phyloP scores from a whole-genome alignment of 2,113 vertebrate genomes.

The Empidonax alnorum region DNA sequence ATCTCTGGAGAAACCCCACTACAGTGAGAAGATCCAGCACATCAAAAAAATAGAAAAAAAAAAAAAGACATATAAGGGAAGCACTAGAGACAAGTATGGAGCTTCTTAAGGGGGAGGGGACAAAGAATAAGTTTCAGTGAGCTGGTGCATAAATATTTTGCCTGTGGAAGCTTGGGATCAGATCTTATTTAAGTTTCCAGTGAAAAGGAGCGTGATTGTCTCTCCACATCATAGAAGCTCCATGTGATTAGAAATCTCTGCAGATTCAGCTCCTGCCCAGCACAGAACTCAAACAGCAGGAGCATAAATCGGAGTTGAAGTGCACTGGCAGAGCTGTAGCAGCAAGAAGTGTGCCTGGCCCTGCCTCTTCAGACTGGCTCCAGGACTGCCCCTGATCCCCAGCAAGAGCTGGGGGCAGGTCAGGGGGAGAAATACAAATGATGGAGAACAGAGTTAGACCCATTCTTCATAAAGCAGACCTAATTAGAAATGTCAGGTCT shows the following conservation, averaged over 20 bases:
- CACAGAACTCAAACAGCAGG: conserved; percentile 53
- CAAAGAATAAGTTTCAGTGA: not conserved
- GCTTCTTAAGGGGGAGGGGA: not conserved
- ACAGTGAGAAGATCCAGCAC: not conserved
- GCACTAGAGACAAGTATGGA: not conserved
- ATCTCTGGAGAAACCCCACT: not conserved
- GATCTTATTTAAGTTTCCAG: conserved; percentile 4
- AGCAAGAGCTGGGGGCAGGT: not conserved
- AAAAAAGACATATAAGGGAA: not conserved
- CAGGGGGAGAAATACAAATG: not conserved
- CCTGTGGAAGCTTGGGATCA: not conserved
- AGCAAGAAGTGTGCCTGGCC: not conserved
- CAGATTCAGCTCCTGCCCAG: conserved; percentile 27
- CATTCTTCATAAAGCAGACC: not conserved
- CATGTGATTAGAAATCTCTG: not conserved
- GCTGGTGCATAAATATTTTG: not conserved
- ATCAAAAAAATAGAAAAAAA: not conserved
- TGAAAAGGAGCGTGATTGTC: not conserved
- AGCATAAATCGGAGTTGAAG: not conserved
- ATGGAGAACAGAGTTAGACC: not conserved
- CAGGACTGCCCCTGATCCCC: not conserved
- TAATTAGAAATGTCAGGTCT: conserved; percentile 24
- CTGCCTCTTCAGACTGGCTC: not conserved
- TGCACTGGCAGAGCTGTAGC: not conserved
- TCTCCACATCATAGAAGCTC: not conserved